A percentile compares a stretch with the other conserved stretches of the same genome.
Conservation (phyloP, 2,113 vertebrate species). For the Cyphomyrus discorhynchus region DNA sequence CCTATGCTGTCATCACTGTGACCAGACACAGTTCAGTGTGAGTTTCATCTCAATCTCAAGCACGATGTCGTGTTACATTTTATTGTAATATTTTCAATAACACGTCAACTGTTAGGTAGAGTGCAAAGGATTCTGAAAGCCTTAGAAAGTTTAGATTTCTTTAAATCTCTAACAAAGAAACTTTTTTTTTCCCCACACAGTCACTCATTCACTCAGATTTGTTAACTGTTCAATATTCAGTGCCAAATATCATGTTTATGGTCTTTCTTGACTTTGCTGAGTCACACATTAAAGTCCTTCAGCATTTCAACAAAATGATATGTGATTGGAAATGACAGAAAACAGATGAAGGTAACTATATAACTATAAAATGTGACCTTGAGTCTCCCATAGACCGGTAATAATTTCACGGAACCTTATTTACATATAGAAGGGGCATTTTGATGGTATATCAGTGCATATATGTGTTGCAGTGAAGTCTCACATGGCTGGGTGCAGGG, state of each 20-base stretch:
- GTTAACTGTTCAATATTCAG: background rate
- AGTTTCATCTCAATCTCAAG: background rate
- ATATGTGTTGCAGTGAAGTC: background rate
- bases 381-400: background rate
- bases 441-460: background rate
- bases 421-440: background rate
- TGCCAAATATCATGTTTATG: background rate
- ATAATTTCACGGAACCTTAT: background rate
- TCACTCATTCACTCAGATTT: background rate
- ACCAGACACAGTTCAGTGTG: background rate
- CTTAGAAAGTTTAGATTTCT: background rate
- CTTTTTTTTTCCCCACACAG: background rate
- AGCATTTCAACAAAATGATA: background rate
- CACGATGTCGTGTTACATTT: background rate
- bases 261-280: background rate
- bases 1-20: background rate
- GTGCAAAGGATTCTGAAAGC: background rate
- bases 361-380: background rate
- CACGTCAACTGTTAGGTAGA: background rate
- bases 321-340: background rate
- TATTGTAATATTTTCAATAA: background rate
- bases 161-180: background rate
- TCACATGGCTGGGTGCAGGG: constrained; percentile 63
- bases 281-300: background rate
- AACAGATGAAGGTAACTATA: background rate